These are phyloP conservation scores for Latrodectus elegans DNA, from an alignment of 2,888 invertebrate genomes.

Conservation along the genomic window DNA sequence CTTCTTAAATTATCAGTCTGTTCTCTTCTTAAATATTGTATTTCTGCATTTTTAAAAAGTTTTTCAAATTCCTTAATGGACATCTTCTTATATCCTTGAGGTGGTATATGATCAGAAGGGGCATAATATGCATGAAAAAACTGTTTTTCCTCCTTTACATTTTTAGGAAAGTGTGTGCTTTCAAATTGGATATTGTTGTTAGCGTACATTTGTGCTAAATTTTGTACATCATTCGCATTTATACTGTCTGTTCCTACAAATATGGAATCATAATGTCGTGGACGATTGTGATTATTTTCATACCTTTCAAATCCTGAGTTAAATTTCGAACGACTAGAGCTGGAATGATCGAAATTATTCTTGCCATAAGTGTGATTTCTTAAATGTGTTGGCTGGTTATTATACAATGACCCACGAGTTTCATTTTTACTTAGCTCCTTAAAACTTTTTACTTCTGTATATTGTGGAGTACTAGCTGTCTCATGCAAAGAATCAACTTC, in stretches of 20 bases:
- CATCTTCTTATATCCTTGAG: conserved; percentile 69
- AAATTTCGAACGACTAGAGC: not conserved
- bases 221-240: conserved; percentile 10
- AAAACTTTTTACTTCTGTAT: not conserved
- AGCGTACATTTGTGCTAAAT: not conserved
- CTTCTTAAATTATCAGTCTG: not conserved
- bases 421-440: not conserved
- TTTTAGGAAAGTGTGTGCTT: too few species aligned
- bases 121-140: conserved; percentile 71
- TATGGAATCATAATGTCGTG: conserved; percentile 11
- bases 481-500: conserved; percentile 8
- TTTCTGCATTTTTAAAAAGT: conserved; percentile 70
- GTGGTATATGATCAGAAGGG: conserved; percentile 69
- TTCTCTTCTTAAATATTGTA: conserved; percentile 61
- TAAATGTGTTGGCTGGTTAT: not conserved
- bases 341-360: not conserved
- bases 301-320: not conserved
- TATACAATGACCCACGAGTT: not conserved
- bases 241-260: conserved; percentile 42
- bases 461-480: conserved; percentile 33
- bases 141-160: conserved; percentile 5
- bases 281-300: not conserved
- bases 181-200: not conserved
- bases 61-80: conserved; percentile 69
- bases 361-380: not conserved